Conservation (phyloP, 1,140 invertebrate genomes). For the Lordiphosa mommai region DNA sequence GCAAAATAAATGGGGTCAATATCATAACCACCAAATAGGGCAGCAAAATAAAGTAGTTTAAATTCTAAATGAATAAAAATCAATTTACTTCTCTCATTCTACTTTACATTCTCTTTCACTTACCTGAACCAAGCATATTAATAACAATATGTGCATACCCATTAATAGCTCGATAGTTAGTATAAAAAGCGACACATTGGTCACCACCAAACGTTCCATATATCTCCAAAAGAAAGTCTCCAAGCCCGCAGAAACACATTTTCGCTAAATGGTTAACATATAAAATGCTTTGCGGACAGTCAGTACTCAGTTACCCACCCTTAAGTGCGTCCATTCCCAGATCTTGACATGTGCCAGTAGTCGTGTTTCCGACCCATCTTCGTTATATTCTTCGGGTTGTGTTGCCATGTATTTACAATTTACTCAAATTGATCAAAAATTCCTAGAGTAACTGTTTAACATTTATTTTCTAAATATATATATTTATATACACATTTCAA, state of each 20-base stretch:
- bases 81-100: no score
- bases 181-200: slow-evolving; percentile 13
- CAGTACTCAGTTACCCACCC: not conserved
- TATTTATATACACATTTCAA: not conserved
- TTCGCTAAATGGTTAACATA: not conserved
- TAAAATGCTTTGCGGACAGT: not conserved
- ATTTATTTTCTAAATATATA: not conserved
- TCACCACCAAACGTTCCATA: slow-evolving; percentile 13
- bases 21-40: not conserved
- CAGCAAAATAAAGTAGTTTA: not conserved
- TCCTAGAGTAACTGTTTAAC: not conserved
- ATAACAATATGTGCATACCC: not conserved
- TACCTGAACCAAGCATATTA: slow-evolving; percentile 4
- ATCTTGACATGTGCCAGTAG: not conserved
- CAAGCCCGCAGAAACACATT: not conserved
- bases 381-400: not conserved
- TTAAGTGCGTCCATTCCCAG: slow-evolving; percentile 16
- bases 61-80: not conserved
- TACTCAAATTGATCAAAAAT: not conserved
- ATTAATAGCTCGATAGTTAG: slow-evolving; percentile 19
- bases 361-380: slow-evolving; percentile 3
- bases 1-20: slow-evolving; percentile 1
- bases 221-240: slow-evolving; percentile 17
- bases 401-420: not conserved
- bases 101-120: not conserved